These are phyloP conservation scores for Drosophila pseudoananassae DNA, from an alignment of 1,140 invertebrate species.

Conservation along the genomic window DNA sequence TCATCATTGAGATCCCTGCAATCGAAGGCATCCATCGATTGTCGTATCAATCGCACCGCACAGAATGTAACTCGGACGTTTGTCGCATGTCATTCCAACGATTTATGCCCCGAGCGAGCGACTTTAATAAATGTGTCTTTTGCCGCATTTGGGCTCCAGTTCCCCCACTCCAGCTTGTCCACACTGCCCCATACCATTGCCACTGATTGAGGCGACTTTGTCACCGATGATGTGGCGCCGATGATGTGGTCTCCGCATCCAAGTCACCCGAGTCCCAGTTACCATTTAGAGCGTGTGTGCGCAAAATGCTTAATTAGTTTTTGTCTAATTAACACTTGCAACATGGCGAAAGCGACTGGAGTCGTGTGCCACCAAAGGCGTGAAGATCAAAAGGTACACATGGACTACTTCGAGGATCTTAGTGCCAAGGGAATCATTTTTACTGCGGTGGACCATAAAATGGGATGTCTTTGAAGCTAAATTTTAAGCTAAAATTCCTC, in stretches of 20 bases:
- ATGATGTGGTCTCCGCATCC: slow-evolving; percentile 10
- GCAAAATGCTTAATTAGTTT: slow-evolving; percentile 77
- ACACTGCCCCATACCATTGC: not conserved
- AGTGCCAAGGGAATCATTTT: not conserved
- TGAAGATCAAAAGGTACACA: slow-evolving; percentile 63
- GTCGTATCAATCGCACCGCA: slow-evolving; percentile 76
- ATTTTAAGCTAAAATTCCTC: too few relatives aligned
- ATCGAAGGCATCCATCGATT: slow-evolving; percentile 40
- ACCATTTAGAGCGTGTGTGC: slow-evolving; percentile 53
- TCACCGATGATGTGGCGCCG: slow-evolving; percentile 42
- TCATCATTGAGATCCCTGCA: slow-evolving; percentile 37
- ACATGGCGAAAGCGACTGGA: slow-evolving; percentile 52
- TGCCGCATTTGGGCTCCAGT: slow-evolving; percentile 63
- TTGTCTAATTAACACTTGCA: slow-evolving; percentile 79
- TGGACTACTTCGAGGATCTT: not conserved
- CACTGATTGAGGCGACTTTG: slow-evolving; percentile 36
- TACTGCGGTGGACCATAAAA: not conserved
- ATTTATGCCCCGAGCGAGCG: slow-evolving; percentile 73
- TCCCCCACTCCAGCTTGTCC: slow-evolving; percentile 6
- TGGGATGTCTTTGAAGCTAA: not conserved
- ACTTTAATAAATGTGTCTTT: slow-evolving; percentile 77
- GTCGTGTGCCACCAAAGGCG: slow-evolving; percentile 74
- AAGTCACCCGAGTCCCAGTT: not conserved
- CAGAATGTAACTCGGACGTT: slow-evolving; percentile 73
- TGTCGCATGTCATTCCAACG: slow-evolving; percentile 79